A percentile compares a stretch with the other conserved stretches of the same genome.
These are phyloP conservation scores for Cataglyphis livida DNA, from an alignment of 2,888 invertebrate genomes.

Conservation along the genomic window DNA sequence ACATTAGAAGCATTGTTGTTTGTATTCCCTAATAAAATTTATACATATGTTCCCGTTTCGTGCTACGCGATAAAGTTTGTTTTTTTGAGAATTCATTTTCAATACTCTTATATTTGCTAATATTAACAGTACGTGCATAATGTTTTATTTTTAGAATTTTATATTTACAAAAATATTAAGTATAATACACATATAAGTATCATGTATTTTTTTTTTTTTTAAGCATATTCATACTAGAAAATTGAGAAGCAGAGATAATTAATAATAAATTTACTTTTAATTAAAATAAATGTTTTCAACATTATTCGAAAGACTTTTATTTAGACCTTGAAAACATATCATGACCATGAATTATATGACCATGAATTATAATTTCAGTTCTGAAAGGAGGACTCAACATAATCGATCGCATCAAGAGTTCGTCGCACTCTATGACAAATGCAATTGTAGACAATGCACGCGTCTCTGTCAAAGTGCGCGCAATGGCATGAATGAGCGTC, in stretches of 20 bases:
- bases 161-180: neutral
- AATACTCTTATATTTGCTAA: neutral
- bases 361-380: neutral
- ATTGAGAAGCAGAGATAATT: neutral
- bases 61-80: neutral
- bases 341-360: neutral
- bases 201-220: neutral
- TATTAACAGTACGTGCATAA: neutral
- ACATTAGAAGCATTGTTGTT: conserved; percentile 3
- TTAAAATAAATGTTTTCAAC: neutral
- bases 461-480: conserved; percentile 10
- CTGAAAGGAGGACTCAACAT: conserved; percentile 8
- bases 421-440: conserved; percentile 31
- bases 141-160: neutral
- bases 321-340: neutral
- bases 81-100: neutral
- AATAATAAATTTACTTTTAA: neutral
- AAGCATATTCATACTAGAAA: neutral
- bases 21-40: conserved; percentile 10
- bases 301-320: neutral
- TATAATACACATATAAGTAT: neutral
- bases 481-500: conserved; percentile 40
- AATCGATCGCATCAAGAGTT: conserved; percentile 39
- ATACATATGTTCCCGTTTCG: neutral
- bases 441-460: conserved; percentile 39